Base-by-base conservation (phyloP, 2,888 invertebrate species). In the Lepidocyrtoides sp. region DNA sequence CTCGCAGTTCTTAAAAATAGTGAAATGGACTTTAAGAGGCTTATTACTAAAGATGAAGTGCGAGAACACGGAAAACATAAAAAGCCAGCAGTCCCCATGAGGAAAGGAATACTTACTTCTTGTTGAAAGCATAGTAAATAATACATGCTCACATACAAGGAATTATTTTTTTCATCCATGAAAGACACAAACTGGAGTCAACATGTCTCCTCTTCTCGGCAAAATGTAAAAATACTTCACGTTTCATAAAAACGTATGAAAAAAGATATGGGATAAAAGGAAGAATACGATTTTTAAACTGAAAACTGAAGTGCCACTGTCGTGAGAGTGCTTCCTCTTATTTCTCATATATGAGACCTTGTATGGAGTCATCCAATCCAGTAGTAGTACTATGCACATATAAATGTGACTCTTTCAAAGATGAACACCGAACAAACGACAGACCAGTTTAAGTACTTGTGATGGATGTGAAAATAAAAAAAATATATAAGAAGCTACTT, bases 21-120 rank as follows among this genome's bases (percentile, higher is more conserved):
- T 54, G 23, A 81, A 89, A 89, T 89, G 89, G 89, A 82, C 82
- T 89, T 51, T 89, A 89, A 89, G 89, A 89, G 89, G 89, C 89
- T 89, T 89, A 88, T 81, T 88, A 66, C 89, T 79, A 32, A 81
- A 29, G 85, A 86, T 86, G 60, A 69, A 57, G 69, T 36, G 32
- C 72, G 32, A 77, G 60, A 69, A 60, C 79, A 79, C 89, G 26
- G 54, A 89, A 82, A 72, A 81, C 51, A 63, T 60, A 89, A 82
- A 89, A 41, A 81, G 82, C 26, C 36, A 48, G 72, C 14, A 23
- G 32, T 36, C 20, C 81, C 81, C 81, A 54, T 29, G 72, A 89
- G 88, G 72, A 89, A 89, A 82, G 72, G 36, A 82, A 89, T 69
- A 89, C 63, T 69, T 69, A 88, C 60, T 66, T 84, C 20, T 32